Evolutionary conservation across 2,797 vertebrate species (phyloP).

Genomic region (Threskiornis aethiopicus): DNA sequence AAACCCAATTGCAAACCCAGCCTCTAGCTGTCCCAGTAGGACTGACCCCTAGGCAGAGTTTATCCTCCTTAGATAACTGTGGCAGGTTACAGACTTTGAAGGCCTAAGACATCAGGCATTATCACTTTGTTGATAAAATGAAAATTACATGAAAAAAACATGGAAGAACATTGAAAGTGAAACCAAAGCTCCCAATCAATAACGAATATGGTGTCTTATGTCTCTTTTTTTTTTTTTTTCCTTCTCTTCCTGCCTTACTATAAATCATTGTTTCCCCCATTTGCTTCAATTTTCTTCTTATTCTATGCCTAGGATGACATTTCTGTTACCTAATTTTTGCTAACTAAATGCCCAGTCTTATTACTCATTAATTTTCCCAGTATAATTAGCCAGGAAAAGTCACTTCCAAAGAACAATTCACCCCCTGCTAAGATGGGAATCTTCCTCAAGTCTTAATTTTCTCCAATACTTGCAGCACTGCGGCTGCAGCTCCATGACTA

Average conservation of each 20-base stretch:
- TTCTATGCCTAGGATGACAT: neutral
- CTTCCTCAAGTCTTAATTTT: neutral
- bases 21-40: neutral
- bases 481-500: neutral
- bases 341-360: neutral
- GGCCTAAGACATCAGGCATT: neutral
- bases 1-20: neutral
- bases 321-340: neutral
- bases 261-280: neutral
- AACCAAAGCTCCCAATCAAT: neutral
- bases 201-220: neutral
- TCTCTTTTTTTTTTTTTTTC: neutral
- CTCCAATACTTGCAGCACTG: neutral
- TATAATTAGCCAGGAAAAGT: neutral
- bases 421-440: neutral
- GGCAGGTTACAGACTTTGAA: neutral
- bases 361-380: neutral
- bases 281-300: neutral
- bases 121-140: neutral
- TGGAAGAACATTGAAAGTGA: neutral
- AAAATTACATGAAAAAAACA: neutral
- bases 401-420: neutral
- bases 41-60: neutral
- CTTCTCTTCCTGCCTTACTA: neutral
- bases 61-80: neutral